Conservation (phyloP, 2,888 invertebrate species). For the Campopleginae sp. region DNA sequence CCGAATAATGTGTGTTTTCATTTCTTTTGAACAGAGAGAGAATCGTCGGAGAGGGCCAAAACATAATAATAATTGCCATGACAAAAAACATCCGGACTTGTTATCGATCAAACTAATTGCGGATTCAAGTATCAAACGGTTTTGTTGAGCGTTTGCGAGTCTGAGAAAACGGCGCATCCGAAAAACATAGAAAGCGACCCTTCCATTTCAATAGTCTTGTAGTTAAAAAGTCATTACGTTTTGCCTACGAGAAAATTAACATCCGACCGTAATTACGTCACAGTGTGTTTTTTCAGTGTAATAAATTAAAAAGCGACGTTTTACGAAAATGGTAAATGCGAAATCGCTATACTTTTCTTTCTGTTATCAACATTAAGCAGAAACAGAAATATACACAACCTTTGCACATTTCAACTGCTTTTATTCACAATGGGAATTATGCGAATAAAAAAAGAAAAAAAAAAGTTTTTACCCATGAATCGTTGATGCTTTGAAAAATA, state of each 20-base stretch:
- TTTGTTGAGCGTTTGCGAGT: neutral
- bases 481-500: too few species aligned
- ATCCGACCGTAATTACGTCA: conserved; percentile 6
- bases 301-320: neutral
- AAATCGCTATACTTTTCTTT: neutral
- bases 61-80: conserved; percentile 53
- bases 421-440: neutral
- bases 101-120: conserved; percentile 67
- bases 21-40: conserved; percentile 5
- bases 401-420: neutral
- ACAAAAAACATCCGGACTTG: conserved; percentile 49
- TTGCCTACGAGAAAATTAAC: conserved; percentile 20
- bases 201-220: neutral
- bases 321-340: conserved; percentile 13
- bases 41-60: neutral
- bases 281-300: neutral
- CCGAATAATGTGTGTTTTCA: conserved; percentile 8
- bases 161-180: neutral
- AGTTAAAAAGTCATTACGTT: neutral
- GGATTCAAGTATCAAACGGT: conserved; percentile 26
- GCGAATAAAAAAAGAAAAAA: neutral
- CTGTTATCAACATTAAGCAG: neutral
- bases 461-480: too few species aligned
- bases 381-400: neutral
- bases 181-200: neutral